Percentiles rank a stretch among this genome's conserved stretches.
Evolutionary conservation across 1,140 invertebrate genomes (phyloP).

Genomic region (Cheumatopsyche charites): DNA sequence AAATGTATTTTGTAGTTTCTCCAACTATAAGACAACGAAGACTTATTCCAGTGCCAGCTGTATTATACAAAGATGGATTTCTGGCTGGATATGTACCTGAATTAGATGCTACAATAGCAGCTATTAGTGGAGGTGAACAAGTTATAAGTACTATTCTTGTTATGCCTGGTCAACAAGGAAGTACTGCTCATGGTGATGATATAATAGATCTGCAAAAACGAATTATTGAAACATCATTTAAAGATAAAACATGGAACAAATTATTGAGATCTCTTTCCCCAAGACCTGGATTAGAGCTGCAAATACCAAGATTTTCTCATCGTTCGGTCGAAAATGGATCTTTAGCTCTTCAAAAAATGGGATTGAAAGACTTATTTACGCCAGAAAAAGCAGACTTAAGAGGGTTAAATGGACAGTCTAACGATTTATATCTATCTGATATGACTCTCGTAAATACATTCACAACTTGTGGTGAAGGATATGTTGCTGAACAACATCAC

Average conservation of each 20-base stretch:
- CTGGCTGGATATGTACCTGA: slow-evolving; percentile 81
- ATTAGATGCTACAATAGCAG: slow-evolving; percentile 79
- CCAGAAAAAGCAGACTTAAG: slow-evolving; percentile 75
- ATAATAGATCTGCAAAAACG: slow-evolving; percentile 73
- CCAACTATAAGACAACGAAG: slow-evolving; percentile 77
- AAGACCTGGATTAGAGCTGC: slow-evolving; percentile 75
- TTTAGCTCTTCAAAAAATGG: slow-evolving; percentile 76
- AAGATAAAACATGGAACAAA: slow-evolving; percentile 74
- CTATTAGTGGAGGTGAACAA: slow-evolving; percentile 72
- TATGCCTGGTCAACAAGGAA: slow-evolving; percentile 78
- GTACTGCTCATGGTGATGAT: slow-evolving; percentile 76
- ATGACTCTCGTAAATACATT: slow-evolving; percentile 81
- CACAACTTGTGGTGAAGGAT: slow-evolving; percentile 77
- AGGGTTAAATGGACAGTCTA: slow-evolving; percentile 75
- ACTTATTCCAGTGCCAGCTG: slow-evolving; percentile 80
- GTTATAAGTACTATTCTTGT: slow-evolving; percentile 78
- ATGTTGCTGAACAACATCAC: slow-evolving; percentile 74
- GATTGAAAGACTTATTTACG: slow-evolving; percentile 77
- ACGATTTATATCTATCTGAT: slow-evolving; percentile 78
- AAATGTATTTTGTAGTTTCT: slow-evolving; percentile 83
- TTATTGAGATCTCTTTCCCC: slow-evolving; percentile 74
- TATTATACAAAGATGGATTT: slow-evolving; percentile 76
- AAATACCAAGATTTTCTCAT: slow-evolving; percentile 83
- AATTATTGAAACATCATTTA: slow-evolving; percentile 68
- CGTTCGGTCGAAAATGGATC: slow-evolving; percentile 80